Conservation (phyloP, 2,113 vertebrate species). For the Phyllopteryx taeniolatus region DNA sequence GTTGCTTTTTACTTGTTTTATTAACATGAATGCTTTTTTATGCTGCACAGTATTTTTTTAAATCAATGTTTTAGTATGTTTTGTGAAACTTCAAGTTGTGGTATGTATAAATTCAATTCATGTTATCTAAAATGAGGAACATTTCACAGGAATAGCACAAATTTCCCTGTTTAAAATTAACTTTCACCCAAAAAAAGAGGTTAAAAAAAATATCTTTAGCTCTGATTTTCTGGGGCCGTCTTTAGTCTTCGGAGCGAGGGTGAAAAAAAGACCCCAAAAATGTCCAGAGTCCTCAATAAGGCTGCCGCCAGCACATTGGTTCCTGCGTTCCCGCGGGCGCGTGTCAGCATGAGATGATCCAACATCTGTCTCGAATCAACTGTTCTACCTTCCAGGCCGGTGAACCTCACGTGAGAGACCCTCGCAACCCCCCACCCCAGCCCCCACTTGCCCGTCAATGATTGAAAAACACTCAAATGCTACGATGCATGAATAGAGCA, state of each 20-base stretch:
- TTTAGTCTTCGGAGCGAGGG: not conserved
- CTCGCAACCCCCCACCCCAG: not conserved
- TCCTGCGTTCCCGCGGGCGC: slow-evolving; percentile 27
- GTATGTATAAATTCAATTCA: too few species aligned
- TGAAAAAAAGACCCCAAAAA: not conserved
- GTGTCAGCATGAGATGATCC: slow-evolving; percentile 33
- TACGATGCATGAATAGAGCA: not conserved
- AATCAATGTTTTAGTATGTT: too few species aligned
- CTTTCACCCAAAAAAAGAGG: not conserved
- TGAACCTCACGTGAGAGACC: slow-evolving; percentile 7
- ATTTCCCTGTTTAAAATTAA: not conserved
- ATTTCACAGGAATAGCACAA: too few species aligned
- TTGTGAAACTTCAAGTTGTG: too few species aligned
- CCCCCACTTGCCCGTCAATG: not conserved
- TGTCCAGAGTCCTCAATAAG: not conserved
- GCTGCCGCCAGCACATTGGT: slow-evolving; percentile 1
- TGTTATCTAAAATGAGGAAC: too few species aligned
- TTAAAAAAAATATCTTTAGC: not conserved
- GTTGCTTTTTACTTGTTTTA: not conserved
- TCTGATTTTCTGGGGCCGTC: not conserved
- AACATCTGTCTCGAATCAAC: slow-evolving; percentile 25
- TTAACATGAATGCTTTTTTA: not conserved
- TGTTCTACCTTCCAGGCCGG: slow-evolving; percentile 39
- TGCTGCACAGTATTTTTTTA: too few species aligned
- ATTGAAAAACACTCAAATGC: not conserved